A percentile compares a stretch with the other conserved stretches of the same genome.
phyloP scores from a whole-genome alignment of 1,140 invertebrate species.

The Lucilia sericata region DNA sequence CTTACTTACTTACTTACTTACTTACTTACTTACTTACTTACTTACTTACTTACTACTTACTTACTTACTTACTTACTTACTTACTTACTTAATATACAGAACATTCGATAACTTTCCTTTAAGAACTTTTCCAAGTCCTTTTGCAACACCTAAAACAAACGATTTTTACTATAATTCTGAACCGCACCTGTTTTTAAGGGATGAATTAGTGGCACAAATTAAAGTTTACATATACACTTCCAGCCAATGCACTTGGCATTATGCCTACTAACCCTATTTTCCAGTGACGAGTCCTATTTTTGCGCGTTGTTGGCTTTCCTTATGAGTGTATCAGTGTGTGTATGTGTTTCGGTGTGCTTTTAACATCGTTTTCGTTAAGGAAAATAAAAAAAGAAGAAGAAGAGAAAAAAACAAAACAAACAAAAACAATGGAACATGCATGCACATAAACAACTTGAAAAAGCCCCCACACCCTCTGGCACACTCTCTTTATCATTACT shows the following conservation, averaged over 20 bases:
- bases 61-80: too few relatives aligned
- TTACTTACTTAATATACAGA: too few relatives aligned
- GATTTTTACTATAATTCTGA: background rate
- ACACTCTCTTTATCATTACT: background rate
- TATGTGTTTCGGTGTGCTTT: conserved; percentile 48
- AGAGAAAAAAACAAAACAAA: conserved; percentile 35
- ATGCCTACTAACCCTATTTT: conserved; percentile 68
- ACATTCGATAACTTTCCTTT: too few relatives aligned
- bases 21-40: too few relatives aligned
- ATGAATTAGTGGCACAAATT: background rate
- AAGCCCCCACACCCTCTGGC: background rate
- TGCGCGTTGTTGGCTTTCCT: conserved; percentile 42
- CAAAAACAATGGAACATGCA: conserved; percentile 18
- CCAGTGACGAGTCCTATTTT: conserved; percentile 64
- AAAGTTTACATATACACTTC: conserved; percentile 50
- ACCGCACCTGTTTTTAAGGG: conserved; percentile 20
- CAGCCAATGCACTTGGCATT: conserved; percentile 67
- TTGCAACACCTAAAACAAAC: too few relatives aligned
- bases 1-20: too few relatives aligned
- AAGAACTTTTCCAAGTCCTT: too few relatives aligned
- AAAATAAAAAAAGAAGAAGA: conserved; percentile 25
- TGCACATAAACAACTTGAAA: background rate
- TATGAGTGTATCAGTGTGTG: background rate
- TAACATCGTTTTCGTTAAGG: background rate
- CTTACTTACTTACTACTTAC: too few relatives aligned